These are phyloP conservation scores for Alectoris magna DNA, from an alignment of 2,797 vertebrate genomes.

Conservation along the genomic window DNA sequence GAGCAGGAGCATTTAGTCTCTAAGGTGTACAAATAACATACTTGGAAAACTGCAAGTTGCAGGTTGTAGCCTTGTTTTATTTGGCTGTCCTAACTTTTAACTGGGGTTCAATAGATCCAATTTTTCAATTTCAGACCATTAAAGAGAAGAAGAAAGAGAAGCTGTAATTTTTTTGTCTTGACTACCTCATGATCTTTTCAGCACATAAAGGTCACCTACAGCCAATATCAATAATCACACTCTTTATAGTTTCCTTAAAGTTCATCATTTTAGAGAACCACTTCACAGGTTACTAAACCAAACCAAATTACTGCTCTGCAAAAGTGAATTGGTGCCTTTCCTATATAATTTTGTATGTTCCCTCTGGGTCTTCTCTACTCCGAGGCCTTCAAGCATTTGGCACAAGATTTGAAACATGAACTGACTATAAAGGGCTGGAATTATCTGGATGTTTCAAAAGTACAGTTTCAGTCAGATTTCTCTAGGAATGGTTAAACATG, in stretches of 20 bases:
- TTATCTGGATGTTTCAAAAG: conserved; percentile 43
- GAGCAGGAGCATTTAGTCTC: conserved; percentile 9
- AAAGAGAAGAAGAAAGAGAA: conserved; percentile 54
- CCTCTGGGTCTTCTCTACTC: conserved; percentile 40
- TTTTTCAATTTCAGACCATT: conserved; percentile 63
- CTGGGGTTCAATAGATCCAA: conserved; percentile 49
- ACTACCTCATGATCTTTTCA: conserved; percentile 67
- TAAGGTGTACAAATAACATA: conserved; percentile 60
- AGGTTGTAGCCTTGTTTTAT: conserved; percentile 55
- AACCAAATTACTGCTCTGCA: conserved; percentile 69
- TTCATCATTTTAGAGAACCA: conserved; percentile 70
- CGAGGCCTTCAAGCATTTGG: conserved; percentile 30
- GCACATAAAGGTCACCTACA: conserved; percentile 69
- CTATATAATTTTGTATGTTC: conserved; percentile 67
- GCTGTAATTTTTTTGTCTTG: conserved; percentile 65
- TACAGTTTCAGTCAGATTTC: conserved; percentile 9
- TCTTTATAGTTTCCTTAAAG: conserved; percentile 60
- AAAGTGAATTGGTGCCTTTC: conserved; percentile 67
- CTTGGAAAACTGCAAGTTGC: conserved; percentile 41
- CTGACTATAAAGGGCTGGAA: conserved; percentile 41
- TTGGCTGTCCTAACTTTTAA: conserved; percentile 52
- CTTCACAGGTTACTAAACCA: conserved; percentile 70
- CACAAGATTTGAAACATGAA: conserved; percentile 49
- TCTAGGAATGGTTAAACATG: conserved; percentile 1
- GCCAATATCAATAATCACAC: conserved; percentile 60